These are phyloP conservation scores for Hafferia zeledoni DNA, from an alignment of 2,797 vertebrate genomes.

Conservation along the genomic window DNA sequence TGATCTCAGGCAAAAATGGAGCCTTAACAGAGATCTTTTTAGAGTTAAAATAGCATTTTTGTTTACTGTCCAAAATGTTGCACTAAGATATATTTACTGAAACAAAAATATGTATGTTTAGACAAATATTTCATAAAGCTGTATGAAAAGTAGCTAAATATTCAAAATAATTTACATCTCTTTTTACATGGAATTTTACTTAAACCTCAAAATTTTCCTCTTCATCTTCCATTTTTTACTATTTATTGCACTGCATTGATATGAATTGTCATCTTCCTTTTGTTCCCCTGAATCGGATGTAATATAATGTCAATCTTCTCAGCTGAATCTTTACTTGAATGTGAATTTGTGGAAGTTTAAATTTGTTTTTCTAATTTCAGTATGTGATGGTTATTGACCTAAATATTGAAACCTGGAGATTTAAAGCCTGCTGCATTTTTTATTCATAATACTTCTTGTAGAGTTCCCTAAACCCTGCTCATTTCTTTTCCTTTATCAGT, in stretches of 20 bases:
- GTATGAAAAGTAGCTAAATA: neutral
- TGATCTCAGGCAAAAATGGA: neutral
- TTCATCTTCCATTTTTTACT: neutral
- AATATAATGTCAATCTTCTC: constrained; percentile 7
- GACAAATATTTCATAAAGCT: neutral
- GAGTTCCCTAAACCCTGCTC: neutral
- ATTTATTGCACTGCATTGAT: neutral
- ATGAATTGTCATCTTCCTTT: neutral
- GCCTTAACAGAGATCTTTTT: neutral
- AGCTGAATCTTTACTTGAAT: neutral
- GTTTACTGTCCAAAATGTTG: neutral
- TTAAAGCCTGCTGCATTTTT: neutral
- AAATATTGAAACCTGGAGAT: neutral
- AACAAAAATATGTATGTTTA: neutral
- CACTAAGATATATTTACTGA: neutral
- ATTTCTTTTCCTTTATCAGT: neutral
- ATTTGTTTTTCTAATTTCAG: neutral
- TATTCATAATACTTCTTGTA: neutral
- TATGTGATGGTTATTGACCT: neutral
- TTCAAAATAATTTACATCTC: neutral
- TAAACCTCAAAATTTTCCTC: neutral
- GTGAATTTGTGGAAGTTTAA: neutral
- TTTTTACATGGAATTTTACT: neutral
- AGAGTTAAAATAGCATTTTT: neutral
- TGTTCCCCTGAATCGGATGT: constrained; percentile 27